A percentile compares a stretch with the other conserved stretches of the same genome.
phyloP scores from a whole-genome alignment of 2,113 vertebrate genomes.

The Ammodramus savannarum region DNA sequence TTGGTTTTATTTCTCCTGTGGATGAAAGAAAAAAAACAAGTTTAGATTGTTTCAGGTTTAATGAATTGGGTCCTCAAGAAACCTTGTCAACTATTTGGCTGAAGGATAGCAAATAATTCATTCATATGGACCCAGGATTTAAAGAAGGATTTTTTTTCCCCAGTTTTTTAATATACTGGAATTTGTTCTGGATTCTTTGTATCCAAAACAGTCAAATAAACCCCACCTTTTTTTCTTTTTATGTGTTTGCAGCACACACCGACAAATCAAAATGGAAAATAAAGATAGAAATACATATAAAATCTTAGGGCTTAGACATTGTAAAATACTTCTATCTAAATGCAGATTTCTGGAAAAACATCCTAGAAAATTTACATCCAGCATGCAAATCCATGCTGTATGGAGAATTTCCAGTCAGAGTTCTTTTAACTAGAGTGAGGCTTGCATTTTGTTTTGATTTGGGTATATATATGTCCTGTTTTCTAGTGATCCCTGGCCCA shows the following conservation, averaged over 20 bases:
- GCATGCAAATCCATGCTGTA: conserved; percentile 15
- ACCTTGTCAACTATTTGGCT: neutral
- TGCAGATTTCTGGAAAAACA: conserved; percentile 68
- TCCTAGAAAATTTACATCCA: conserved; percentile 42
- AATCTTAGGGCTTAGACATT: conserved; percentile 49
- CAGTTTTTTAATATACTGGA: neutral
- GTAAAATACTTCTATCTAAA: conserved; percentile 68
- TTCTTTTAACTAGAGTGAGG: neutral
- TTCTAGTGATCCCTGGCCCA: neutral
- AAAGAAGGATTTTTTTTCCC: neutral
- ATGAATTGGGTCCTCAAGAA: neutral
- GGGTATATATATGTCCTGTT: neutral
- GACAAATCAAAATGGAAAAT: neutral
- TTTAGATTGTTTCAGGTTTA: neutral
- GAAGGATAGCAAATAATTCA: neutral
- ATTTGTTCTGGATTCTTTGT: neutral
- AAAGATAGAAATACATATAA: conserved; percentile 16
- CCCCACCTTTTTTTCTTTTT: neutral
- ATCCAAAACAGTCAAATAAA: neutral
- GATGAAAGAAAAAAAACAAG: neutral
- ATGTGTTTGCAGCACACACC: neutral
- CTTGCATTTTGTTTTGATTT: neutral
- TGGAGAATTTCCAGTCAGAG: neutral
- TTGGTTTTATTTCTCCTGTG: neutral
- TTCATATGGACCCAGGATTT: neutral